Conservation (phyloP, 2,888 invertebrate species). For the Bugulina stolonifera region DNA sequence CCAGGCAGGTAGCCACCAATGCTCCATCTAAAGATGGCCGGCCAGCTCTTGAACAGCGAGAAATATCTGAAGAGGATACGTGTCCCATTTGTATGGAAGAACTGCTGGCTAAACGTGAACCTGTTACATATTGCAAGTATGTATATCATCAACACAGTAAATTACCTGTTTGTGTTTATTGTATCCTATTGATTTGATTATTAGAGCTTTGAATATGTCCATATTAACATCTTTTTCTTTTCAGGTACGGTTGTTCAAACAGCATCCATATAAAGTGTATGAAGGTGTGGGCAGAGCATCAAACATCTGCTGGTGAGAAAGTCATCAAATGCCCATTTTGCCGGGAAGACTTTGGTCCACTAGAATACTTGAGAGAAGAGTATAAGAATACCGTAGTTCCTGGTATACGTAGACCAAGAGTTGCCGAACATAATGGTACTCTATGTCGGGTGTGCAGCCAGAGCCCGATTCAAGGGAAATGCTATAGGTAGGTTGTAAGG, state of each 20-base stretch:
- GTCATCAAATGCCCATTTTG: slow-evolving; percentile 52
- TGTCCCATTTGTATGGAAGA: slow-evolving; percentile 55
- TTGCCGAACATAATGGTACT: slow-evolving; percentile 41
- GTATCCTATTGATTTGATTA: too few relatives aligned
- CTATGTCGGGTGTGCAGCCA: slow-evolving; percentile 43
- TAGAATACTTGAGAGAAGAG: slow-evolving; percentile 46
- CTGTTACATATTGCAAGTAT: slow-evolving; percentile 53
- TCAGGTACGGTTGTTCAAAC: slow-evolving; percentile 53
- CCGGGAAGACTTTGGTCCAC: slow-evolving; percentile 52
- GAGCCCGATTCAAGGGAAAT: slow-evolving; percentile 49
- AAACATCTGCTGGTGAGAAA: slow-evolving; percentile 41
- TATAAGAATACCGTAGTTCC: slow-evolving; percentile 40
- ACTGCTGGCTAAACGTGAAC: slow-evolving; percentile 44
- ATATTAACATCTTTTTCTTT: too few relatives aligned
- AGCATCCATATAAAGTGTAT: slow-evolving; percentile 54
- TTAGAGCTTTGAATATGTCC: too few relatives aligned
- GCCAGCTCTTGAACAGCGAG: slow-evolving; percentile 40
- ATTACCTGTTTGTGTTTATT: too few relatives aligned
- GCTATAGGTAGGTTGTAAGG: slow-evolving; percentile 49
- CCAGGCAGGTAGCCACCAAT: not conserved
- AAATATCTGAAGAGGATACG: slow-evolving; percentile 48
- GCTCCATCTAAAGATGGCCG: slow-evolving; percentile 34
- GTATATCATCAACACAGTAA: too few relatives aligned
- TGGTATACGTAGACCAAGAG: slow-evolving; percentile 33
- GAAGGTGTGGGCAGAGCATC: slow-evolving; percentile 54